Evolutionary conservation across 1,140 invertebrate genomes (phyloP), one percentile per base, ranked within the genome.

Genomic region (Cepaea nemoralis): DNA sequence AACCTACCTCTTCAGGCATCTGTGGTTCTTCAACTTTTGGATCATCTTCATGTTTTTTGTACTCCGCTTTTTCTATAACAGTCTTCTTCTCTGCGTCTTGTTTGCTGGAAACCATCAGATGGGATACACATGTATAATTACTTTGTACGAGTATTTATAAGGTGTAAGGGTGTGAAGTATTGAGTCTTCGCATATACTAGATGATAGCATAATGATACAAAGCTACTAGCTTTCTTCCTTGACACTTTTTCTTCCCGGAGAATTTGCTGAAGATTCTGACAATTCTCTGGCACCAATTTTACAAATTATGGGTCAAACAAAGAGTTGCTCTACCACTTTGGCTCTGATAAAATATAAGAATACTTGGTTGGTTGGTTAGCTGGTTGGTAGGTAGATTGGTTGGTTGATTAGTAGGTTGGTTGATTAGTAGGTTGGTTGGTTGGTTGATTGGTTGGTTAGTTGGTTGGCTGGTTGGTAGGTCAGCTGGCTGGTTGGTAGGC

Each of bases 1-100:
- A n/a, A 31, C 55, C 5, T 16, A 79, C 77, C 77, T 79, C 63
- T 22, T 67, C 77, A 45, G 77, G 77, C 63, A 79, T 79, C 42
- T 45, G 40, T 2, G 77, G 77, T 55, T 79, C 77, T 33, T 69
- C 59, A 55, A 22, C 27, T 35, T 79, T 79, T 45, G 63, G 77
- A 48, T 79, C 77, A 69, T 69, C 63, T 33, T 69, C 45, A 40
- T 69, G 63, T 19, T 79, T n/a, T 27, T 5, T 27, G 27, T 42
- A 79, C 10, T 67, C 33, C 0, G 1, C 33, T 35, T 69, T 45
- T 35, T 48, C 63, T 35, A 69, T 63, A 31, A 1, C n/a, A 5
- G 77, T 63, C 63, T 24, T 63, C 31, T 79, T 67, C 8, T 27
- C 39, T 45, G 77, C 77, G 2, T 79, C 77, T n/a, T 71, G 35